phyloP scores from a whole-genome alignment of 2,113 vertebrate species.

The Nematolebias whitei region DNA sequence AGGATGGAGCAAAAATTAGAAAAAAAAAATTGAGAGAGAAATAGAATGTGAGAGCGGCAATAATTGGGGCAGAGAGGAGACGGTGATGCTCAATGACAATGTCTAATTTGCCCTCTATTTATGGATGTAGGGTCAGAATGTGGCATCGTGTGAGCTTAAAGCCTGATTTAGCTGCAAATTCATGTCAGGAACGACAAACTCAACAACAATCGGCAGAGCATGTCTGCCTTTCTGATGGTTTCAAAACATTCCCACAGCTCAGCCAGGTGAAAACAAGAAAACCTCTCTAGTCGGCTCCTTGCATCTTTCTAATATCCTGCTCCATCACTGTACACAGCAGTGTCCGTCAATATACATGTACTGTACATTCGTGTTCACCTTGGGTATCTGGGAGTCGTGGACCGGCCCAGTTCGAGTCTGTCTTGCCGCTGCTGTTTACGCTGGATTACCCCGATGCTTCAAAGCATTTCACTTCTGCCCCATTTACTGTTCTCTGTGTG shows the following conservation, averaged over 20 bases:
- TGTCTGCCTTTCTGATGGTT: conserved; percentile 58
- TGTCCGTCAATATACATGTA: conserved; percentile 25
- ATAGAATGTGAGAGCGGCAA: conserved; percentile 36
- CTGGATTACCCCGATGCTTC: conserved; percentile 82
- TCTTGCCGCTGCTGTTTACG: conserved; percentile 76
- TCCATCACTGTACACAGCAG: conserved; percentile 25
- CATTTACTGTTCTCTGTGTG: conserved; percentile 73
- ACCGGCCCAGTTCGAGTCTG: conserved; percentile 63
- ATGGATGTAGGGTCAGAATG: conserved; percentile 58
- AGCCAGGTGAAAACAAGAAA: conserved; percentile 39
- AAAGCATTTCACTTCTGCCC: conserved; percentile 83
- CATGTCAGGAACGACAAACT: conserved; percentile 60
- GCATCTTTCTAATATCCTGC: conserved; percentile 37
- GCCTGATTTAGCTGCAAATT: conserved; percentile 67
- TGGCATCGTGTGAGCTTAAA: conserved; percentile 63
- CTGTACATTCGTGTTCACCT: conserved; percentile 27
- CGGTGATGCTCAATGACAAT: conserved; percentile 63
- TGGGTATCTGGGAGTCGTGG: conserved; percentile 56
- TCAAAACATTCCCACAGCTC: conserved; percentile 54
- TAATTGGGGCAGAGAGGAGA: conserved; percentile 48
- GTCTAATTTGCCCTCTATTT: conserved; percentile 71
- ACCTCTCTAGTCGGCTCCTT: conserved; percentile 9
- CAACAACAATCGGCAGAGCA: conserved; percentile 61
- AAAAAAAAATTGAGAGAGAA: conserved; percentile 17
- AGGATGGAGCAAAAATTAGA: conserved; percentile 28